Conservation (phyloP, 1,140 invertebrate genomes). For the Zaprionus gabonicus region DNA sequence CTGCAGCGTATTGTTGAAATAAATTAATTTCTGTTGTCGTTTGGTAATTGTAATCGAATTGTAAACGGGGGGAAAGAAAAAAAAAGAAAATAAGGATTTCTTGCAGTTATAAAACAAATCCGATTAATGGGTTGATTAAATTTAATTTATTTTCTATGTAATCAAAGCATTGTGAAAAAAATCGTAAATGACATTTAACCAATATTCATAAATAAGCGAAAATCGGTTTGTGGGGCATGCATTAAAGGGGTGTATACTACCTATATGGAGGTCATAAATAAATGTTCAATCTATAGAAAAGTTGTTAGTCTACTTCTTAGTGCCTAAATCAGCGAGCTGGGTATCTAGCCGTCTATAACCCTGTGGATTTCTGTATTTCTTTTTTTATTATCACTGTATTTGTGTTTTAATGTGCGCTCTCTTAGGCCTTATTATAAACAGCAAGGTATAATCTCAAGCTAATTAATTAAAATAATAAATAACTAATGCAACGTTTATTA, state of each 20-base stretch:
- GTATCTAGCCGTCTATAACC: not conserved
- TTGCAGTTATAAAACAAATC: conserved; percentile 50
- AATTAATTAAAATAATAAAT: conserved; percentile 4
- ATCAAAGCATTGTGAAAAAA: conserved; percentile 34
- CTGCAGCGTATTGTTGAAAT: conserved; percentile 71
- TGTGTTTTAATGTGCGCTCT: not conserved
- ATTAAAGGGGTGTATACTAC: not conserved
- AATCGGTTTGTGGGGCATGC: not conserved
- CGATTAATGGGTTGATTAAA: conserved; percentile 77
- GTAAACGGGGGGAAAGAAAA: conserved; percentile 13
- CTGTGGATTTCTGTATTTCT: not conserved
- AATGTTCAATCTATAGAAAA: too few species aligned
- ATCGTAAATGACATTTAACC: conserved; percentile 39
- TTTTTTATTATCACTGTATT: not conserved
- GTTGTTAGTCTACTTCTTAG: not conserved
- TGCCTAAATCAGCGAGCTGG: not conserved
- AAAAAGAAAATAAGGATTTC: conserved; percentile 29
- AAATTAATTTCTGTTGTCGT: conserved; percentile 69
- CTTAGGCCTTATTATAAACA: not conserved
- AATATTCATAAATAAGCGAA: conserved; percentile 51
- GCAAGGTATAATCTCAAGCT: not conserved
- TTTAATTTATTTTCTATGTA: conserved; percentile 67
- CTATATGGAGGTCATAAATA: too few species aligned
- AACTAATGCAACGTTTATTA: not conserved
- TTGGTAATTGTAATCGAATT: conserved; percentile 30